A percentile compares a stretch with the other conserved stretches of the same genome.
phyloP scores from a whole-genome alignment of 1,140 invertebrate genomes.

The Drosophila neocordata region DNA sequence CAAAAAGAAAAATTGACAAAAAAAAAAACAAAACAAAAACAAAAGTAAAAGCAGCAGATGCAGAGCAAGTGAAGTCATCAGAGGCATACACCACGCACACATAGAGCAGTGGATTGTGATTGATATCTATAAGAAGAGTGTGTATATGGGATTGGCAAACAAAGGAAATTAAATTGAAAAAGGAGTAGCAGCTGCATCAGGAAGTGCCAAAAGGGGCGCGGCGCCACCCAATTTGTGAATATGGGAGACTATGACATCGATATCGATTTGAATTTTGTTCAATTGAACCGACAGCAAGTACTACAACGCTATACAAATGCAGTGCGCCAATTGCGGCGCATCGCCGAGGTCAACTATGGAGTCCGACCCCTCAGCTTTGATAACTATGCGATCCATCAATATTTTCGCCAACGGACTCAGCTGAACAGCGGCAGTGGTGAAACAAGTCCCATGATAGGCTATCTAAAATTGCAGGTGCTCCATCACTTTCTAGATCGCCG shows the following conservation, averaged over 20 bases:
- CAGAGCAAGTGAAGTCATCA: slow-evolving; percentile 8
- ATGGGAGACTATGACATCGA: slow-evolving; percentile 65
- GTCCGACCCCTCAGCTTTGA: slow-evolving; percentile 72
- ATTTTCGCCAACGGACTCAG: slow-evolving; percentile 60
- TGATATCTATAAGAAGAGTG: not conserved
- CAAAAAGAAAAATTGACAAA: not conserved
- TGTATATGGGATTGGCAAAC: not conserved
- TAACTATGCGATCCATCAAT: slow-evolving; percentile 76
- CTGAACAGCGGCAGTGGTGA: not conserved
- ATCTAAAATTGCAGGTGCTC: slow-evolving; percentile 68
- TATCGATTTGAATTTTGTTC: slow-evolving; percentile 66
- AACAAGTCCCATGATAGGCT: slow-evolving; percentile 40
- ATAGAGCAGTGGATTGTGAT: not conserved
- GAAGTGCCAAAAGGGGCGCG: not conserved
- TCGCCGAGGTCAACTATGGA: slow-evolving; percentile 67
- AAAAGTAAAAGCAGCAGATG: not conserved
- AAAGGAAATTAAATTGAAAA: not conserved
- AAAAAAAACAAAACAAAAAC: not conserved
- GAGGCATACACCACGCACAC: not conserved
- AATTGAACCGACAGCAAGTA: slow-evolving; percentile 68
- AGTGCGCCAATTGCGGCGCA: slow-evolving; percentile 56
- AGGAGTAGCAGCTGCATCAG: not conserved
- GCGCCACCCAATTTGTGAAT: not conserved
- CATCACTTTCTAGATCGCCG: slow-evolving; percentile 74
- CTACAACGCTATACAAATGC: slow-evolving; percentile 65